Evolutionary conservation across 2,797 vertebrate species (phyloP), one percentile per base, ranked within the genome.

Genomic region (Gobio occitaniae): DNA sequence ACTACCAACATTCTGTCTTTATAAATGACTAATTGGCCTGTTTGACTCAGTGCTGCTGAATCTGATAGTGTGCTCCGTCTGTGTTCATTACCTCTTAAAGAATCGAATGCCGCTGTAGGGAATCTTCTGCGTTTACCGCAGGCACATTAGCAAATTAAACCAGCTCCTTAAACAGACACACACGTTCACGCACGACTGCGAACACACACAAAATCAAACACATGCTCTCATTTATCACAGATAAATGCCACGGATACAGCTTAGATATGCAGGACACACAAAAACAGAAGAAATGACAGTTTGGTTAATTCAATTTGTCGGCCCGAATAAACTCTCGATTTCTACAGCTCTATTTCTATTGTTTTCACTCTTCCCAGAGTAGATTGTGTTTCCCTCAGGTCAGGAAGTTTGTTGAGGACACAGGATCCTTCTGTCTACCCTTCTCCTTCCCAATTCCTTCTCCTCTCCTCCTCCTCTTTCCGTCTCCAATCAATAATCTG

Each of bases 401-500:
- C 16, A 79, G 71, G 85, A 80, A 36, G 66, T 82, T 85, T 52
- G 75, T 15, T 63, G 32, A 83, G 70, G 80, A 52, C 56, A 83
- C 25, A 36, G 54, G 65, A 63, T 80, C 12, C 41, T 38, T 80
- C 17, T 83, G n/a, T 82, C 25, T 76, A 63, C 38, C 82, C 29
- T 50, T 56, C 80, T 68, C 41, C 56, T 83, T 50, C 54, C 32
- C 56, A 74, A 54, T 78, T 84, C 29, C 82, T 89, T 29, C 84
- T 66, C 79, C 63, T 86, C 78, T 82, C 56, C 66, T 75, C 52
- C 63, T 71, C 71, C 70, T 78, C 82, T 78, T 71, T 77, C 70
- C 54, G 25, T 65, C 61, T 65, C 63, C 84, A 84, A 93, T 93
- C 91, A 90, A 95, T 94, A 93, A 77, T 74, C 83, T 88, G 82